Conservation (phyloP, 2,888 invertebrate species). For the Neoitamus cyanurus region DNA sequence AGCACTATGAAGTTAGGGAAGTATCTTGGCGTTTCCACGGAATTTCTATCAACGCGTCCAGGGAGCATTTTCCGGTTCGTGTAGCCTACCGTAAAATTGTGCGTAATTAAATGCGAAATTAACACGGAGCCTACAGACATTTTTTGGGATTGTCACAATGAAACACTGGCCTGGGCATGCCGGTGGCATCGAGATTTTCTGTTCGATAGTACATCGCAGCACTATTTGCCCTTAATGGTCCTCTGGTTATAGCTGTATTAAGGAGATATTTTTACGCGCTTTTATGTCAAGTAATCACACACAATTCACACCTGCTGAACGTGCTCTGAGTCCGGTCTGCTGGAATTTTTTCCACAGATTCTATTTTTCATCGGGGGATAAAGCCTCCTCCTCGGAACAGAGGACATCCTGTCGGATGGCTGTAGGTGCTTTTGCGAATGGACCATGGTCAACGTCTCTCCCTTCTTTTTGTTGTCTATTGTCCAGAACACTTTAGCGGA, state of each 20-base stretch:
- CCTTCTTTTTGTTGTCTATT: background rate
- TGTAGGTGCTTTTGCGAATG: background rate
- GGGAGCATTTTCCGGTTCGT: background rate
- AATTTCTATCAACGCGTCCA: background rate
- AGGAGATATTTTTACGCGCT: background rate
- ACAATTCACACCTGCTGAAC: slow-evolving; percentile 26
- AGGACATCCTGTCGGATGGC: background rate
- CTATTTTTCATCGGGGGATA: slow-evolving; percentile 33
- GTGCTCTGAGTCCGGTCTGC: background rate
- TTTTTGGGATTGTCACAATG: slow-evolving; percentile 7
- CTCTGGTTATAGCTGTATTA: background rate
- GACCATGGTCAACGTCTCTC: background rate
- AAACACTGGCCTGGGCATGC: background rate
- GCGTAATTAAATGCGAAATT: background rate
- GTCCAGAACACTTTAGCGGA: slow-evolving; percentile 15
- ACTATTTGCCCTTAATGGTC: background rate
- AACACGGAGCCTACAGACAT: background rate
- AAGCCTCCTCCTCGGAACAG: background rate
- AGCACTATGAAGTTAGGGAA: background rate
- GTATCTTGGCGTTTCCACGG: background rate
- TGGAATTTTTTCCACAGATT: background rate
- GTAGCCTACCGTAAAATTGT: background rate
- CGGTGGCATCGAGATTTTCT: background rate
- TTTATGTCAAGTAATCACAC: background rate
- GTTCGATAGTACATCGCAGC: slow-evolving; percentile 1